phyloP scores from a whole-genome alignment of 1,140 invertebrate genomes.

The Anthonomus grandis region DNA sequence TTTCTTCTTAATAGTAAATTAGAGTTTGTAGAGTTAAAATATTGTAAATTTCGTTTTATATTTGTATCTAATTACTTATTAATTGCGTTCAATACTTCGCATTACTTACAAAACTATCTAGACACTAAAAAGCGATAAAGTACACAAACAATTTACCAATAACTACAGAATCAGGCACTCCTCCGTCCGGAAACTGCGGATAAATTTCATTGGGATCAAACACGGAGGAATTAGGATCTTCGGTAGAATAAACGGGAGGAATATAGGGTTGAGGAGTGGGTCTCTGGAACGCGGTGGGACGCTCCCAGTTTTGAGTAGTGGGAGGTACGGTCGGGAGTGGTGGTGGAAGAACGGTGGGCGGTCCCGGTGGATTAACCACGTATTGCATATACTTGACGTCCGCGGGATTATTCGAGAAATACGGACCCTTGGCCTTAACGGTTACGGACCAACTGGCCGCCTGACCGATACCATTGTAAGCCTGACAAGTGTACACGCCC shows the following conservation, averaged over 20 bases:
- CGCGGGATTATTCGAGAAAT: constrained; percentile 50
- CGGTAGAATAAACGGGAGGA: constrained; percentile 21
- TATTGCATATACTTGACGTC: constrained; percentile 56
- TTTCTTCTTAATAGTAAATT: no score
- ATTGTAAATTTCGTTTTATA: neutral
- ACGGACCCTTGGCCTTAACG: constrained; percentile 66
- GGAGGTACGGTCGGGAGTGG: neutral
- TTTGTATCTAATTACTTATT: neutral
- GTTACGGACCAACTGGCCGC: constrained; percentile 72
- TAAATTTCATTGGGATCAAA: constrained; percentile 28
- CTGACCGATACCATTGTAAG: constrained; percentile 76
- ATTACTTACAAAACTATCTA: neutral
- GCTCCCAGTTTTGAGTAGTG: neutral
- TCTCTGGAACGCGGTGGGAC: constrained; percentile 18
- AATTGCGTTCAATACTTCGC: no score
- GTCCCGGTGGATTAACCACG: constrained; percentile 52
- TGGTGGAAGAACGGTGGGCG: constrained; percentile 7
- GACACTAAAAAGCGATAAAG: neutral
- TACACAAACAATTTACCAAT: constrained; percentile 16
- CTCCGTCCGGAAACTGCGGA: constrained; percentile 11
- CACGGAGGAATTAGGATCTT: constrained; percentile 19
- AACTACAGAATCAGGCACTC: constrained; percentile 11
- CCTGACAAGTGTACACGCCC: constrained; percentile 83
- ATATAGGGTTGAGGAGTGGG: constrained; percentile 29
- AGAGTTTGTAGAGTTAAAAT: no score